Evolutionary conservation across 2,113 vertebrate species (phyloP), one percentile per base, ranked within the genome.

Genomic region (Callocephalon fimbriatum): DNA sequence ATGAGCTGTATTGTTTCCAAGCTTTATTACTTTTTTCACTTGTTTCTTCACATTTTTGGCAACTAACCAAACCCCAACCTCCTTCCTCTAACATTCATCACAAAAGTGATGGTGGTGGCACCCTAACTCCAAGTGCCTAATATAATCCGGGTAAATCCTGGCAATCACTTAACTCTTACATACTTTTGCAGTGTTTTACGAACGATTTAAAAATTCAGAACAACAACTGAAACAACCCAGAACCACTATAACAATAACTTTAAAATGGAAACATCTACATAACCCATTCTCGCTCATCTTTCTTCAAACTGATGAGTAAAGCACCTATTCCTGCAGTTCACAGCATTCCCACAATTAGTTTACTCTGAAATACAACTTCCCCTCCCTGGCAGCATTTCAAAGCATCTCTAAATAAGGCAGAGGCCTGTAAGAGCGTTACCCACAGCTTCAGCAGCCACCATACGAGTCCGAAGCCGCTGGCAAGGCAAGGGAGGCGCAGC

Each of bases 331-430:
- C 53, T 3, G 53, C 42, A 7, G 2, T 37, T 58, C 48, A 3
- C 1, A 7, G 19, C 63, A 26, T 3, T 7, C 37, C 48, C 48
- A 4, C 19, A 4, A 27, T 3, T 2, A 6, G 9, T 44, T 11
- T 5, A 5, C 35, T 3, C 23, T 10, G 3, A n/a, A 27, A 3
- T 0, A 19, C 1, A 12, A 9, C 9, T 9, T 20, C 35, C 27
- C 19, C 40, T 5, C 26, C 22, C 35, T 2, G 13, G 31, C n/a
- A 47, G 80, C 67, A 15, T 6, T 42, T 73, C 35, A 19, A 7
- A 63, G 15, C 7, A 13, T 1, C 15, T 26, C 61, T 3, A 27
- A 2, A 0, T 0, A 31, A 14, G 9, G 37, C 51, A 8, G n/a
- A 59, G 25, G 3, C 48, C 68, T 4, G 10, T 1, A 18, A 5